Evolutionary conservation across 2,113 vertebrate genomes (phyloP).

Genomic region (Psilopsiagon aymara): DNA sequence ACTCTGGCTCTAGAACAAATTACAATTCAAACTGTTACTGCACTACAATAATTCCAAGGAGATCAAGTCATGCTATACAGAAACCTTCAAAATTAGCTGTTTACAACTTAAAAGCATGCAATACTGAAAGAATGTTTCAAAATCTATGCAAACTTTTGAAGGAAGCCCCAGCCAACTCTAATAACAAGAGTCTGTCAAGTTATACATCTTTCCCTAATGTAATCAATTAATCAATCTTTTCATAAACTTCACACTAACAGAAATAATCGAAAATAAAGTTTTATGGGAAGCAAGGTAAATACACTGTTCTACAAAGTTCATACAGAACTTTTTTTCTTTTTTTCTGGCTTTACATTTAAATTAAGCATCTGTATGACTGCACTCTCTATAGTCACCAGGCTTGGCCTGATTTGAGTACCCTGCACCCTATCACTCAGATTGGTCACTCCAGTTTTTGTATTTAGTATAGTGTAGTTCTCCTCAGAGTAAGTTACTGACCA

Average conservation of each 20-base stretch:
- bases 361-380: not conserved
- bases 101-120: not conserved
- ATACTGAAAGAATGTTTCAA: not conserved
- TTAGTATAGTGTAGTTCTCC: not conserved
- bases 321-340: not conserved
- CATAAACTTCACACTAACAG: not conserved
- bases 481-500: not conserved
- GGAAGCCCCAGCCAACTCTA: not conserved
- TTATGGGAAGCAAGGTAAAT: not conserved
- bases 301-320: not conserved
- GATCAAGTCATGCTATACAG: not conserved
- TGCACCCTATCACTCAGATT: not conserved
- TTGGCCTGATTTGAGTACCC: not conserved
- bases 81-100: not conserved
- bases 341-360: not conserved
- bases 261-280: not conserved
- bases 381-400: not conserved
- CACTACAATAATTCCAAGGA: not conserved
- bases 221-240: not conserved
- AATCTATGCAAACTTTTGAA: not conserved
- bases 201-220: not conserved
- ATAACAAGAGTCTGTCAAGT: not conserved
- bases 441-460: not conserved
- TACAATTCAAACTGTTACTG: not conserved
- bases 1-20: not conserved